phyloP scores from a whole-genome alignment of 2,888 invertebrate genomes.

The Hypolimnas misippus region DNA sequence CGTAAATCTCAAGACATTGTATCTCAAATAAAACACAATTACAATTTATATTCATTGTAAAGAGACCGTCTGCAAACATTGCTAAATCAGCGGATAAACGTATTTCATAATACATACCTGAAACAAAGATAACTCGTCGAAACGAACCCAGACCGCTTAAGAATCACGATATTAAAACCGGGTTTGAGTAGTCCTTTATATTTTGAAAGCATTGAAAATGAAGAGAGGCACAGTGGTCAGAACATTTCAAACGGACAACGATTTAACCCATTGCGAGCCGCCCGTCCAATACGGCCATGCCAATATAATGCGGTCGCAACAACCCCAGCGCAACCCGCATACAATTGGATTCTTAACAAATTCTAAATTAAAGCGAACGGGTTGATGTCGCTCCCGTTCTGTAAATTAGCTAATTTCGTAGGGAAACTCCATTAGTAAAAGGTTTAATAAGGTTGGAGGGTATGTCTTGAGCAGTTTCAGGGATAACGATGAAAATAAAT shows the following conservation, averaged over 20 bases:
- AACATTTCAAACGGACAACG: conserved; percentile 56
- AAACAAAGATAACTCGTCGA: conserved; percentile 9
- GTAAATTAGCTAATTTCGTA: conserved; percentile 13
- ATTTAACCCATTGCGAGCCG: conserved; percentile 35
- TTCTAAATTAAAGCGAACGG: conserved; percentile 27
- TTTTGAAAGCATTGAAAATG: conserved; percentile 50
- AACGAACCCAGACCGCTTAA: conserved; percentile 13
- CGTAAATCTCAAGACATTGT: neutral
- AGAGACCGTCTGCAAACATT: neutral
- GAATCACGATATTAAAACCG: conserved; percentile 15
- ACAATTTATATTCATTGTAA: neutral
- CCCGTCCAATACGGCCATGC: conserved; percentile 56
- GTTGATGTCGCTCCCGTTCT: conserved; percentile 11
- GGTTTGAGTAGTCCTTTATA: conserved; percentile 13
- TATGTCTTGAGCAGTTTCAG: neutral
- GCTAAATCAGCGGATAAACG: neutral
- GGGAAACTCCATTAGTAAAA: conserved; percentile 13
- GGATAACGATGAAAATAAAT: neutral
- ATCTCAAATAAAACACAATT: neutral
- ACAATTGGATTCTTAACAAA: conserved; percentile 70
- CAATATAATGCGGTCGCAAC: conserved; percentile 69
- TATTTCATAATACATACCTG: neutral
- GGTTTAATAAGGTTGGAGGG: conserved; percentile 9
- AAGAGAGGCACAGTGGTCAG: conserved; percentile 49
- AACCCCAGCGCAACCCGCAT: conserved; percentile 56